These are phyloP conservation scores for Druceiella hillmani DNA, from an alignment of 2,888 invertebrate species.

Conservation along the genomic window DNA sequence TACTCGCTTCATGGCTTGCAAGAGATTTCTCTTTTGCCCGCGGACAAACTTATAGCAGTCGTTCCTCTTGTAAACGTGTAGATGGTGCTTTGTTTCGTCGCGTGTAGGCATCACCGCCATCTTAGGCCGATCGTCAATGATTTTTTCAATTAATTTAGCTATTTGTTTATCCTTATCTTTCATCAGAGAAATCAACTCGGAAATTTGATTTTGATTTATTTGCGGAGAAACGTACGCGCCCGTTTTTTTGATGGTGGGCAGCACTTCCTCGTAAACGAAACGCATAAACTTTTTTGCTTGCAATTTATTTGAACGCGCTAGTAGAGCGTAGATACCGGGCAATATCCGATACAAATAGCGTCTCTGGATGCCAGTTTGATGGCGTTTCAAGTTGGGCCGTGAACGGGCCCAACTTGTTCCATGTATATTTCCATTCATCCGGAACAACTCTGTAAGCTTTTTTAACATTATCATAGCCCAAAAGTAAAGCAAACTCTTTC, in stretches of 20 bases:
- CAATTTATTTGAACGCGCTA: no score
- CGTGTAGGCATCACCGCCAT: neutral
- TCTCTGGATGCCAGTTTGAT: conserved; percentile 14
- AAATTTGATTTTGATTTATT: conserved; percentile 5
- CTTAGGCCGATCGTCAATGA: conserved; percentile 6
- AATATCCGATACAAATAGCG: conserved; percentile 16
- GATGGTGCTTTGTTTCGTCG: conserved; percentile 11
- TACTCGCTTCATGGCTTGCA: conserved; percentile 16
- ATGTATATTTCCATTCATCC: conserved; percentile 11
- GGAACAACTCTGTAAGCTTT: conserved; percentile 13
- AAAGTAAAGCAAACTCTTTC: conserved; percentile 16
- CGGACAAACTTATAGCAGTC: no score
- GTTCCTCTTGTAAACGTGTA: conserved; percentile 17
- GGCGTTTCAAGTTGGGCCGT: conserved; percentile 10
- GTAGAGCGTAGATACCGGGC: conserved; percentile 16
- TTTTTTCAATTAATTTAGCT: no score
- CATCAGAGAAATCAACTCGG: conserved; percentile 14
- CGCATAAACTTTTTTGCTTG: conserved; percentile 16
- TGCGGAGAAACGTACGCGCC: conserved; percentile 6
- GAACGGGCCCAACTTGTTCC: conserved; percentile 15
- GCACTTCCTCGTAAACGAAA: conserved; percentile 16
- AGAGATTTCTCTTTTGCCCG: conserved; percentile 18
- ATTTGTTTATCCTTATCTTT: conserved; percentile 13
- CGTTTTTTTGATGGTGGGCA: conserved; percentile 8
- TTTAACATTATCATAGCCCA: conserved; percentile 18